These are phyloP conservation scores for Drosophila paramelanica DNA, from an alignment of 2,888 invertebrate species.

Conservation along the genomic window DNA sequence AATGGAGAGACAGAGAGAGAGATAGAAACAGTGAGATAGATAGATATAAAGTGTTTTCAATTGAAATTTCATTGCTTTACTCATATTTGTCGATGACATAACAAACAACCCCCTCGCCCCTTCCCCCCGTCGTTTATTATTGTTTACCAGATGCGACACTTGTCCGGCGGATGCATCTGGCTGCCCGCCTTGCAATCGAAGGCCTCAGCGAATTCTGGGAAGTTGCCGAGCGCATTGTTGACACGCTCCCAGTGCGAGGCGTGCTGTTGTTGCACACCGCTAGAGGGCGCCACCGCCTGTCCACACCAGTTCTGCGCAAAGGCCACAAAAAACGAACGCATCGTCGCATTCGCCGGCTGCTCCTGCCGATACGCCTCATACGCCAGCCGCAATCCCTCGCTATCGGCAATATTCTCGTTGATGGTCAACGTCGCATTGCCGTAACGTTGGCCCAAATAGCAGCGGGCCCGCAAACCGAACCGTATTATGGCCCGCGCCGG, in stretches of 20 bases:
- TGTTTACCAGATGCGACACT: conserved; percentile 81
- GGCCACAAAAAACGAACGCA: conserved; percentile 73
- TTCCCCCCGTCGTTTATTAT: conserved; percentile 61
- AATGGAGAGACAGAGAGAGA: too few relatives aligned
- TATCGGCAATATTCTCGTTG: conserved; percentile 83
- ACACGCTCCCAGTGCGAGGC: conserved; percentile 77
- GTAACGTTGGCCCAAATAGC: conserved; percentile 72
- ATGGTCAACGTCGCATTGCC: conserved; percentile 68
- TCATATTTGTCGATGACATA: not conserved
- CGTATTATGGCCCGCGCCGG: conserved; percentile 75
- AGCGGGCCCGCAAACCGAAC: conserved; percentile 75
- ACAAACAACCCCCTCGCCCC: not conserved
- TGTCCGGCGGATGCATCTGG: conserved; percentile 77
- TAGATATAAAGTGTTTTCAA: not conserved
- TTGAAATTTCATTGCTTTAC: conserved; percentile 4
- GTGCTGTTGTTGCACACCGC: conserved; percentile 51
- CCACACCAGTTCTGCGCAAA: conserved; percentile 83
- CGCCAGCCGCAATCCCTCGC: conserved; percentile 81
- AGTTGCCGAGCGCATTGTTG: conserved; percentile 81
- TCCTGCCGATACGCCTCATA: conserved; percentile 64
- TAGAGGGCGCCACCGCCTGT: conserved; percentile 18
- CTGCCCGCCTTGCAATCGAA: conserved; percentile 68
- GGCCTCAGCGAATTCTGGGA: conserved; percentile 74
- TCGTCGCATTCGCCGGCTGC: not conserved
- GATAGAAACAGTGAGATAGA: too few relatives aligned